Evolutionary conservation across 2,888 invertebrate genomes (phyloP).

Genomic region (Lithodes maja): DNA sequence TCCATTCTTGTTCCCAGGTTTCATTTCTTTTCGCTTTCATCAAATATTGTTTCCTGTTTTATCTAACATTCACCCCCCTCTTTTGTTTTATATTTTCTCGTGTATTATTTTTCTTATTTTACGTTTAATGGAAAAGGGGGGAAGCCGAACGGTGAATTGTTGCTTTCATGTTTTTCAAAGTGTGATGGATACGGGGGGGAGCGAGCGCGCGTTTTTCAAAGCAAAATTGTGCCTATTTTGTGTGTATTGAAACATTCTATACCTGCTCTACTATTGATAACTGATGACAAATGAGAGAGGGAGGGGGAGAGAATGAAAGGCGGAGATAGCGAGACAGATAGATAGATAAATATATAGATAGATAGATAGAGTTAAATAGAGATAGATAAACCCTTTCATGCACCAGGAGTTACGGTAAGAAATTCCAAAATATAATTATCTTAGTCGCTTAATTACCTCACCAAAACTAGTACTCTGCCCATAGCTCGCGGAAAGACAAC

Average conservation of each 20-base stretch:
- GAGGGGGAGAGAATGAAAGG: conserved; percentile 30
- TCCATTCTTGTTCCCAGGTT: conserved; percentile 60
- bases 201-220: conserved; percentile 45
- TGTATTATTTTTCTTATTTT: conserved; percentile 65
- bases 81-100: conserved; percentile 62
- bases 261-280: conserved; percentile 40
- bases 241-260: conserved; percentile 46
- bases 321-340: neutral
- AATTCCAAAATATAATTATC: too few species aligned
- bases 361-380: neutral
- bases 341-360: neutral
- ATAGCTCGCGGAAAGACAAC: too few species aligned
- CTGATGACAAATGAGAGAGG: conserved; percentile 34
- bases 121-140: conserved; percentile 64
- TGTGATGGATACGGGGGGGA: conserved; percentile 59
- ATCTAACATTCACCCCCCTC: conserved; percentile 60
- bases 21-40: conserved; percentile 60
- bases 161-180: conserved; percentile 64
- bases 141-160: conserved; percentile 54
- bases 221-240: conserved; percentile 52
- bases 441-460: too few species aligned
- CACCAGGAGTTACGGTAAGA: too few species aligned
- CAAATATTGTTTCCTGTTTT: conserved; percentile 64
- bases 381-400: neutral
- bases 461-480: too few species aligned